These are phyloP conservation scores for Phainopepla nitens DNA, from an alignment of 2,113 vertebrate species.

Conservation along the genomic window DNA sequence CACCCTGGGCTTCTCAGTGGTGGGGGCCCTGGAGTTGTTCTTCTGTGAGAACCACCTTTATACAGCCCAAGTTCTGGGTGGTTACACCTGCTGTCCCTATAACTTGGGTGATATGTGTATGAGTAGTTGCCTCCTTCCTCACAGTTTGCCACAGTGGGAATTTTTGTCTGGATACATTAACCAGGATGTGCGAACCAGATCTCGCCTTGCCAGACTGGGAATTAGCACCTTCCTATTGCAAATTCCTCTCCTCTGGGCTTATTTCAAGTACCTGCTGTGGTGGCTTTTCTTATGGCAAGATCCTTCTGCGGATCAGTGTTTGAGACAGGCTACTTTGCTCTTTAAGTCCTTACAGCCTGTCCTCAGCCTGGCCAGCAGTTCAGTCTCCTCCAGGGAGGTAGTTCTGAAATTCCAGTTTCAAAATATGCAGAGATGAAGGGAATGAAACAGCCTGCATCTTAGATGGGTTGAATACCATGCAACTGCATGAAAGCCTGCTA, in stretches of 20 bases:
- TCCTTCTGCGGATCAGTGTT: not conserved
- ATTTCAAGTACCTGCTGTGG: not conserved
- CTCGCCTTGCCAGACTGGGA: rapidly evolving
- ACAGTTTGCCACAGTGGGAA: not conserved
- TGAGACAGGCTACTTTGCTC: not conserved
- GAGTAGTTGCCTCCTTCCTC: not conserved
- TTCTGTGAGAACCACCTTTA: not conserved
- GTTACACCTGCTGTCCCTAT: not conserved
- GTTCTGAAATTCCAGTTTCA: not conserved
- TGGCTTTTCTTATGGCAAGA: not conserved
- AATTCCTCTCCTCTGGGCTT: not conserved
- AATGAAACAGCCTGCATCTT: not conserved
- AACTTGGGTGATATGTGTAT: not conserved
- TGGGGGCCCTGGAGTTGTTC: rapidly evolving
- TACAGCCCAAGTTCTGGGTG: not conserved
- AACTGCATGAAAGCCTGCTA: not conserved
- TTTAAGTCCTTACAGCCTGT: not conserved
- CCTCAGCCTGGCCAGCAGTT: not conserved
- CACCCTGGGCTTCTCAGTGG: not conserved
- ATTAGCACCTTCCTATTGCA: not conserved
- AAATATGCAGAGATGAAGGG: not conserved
- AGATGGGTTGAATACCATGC: not conserved
- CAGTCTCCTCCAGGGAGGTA: not conserved
- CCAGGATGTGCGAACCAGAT: not conserved
- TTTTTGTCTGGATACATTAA: not conserved